These are phyloP conservation scores for Dicerorhinus sumatrensis DNA, from an alignment of 2,113 vertebrate genomes.

Conservation along the genomic window DNA sequence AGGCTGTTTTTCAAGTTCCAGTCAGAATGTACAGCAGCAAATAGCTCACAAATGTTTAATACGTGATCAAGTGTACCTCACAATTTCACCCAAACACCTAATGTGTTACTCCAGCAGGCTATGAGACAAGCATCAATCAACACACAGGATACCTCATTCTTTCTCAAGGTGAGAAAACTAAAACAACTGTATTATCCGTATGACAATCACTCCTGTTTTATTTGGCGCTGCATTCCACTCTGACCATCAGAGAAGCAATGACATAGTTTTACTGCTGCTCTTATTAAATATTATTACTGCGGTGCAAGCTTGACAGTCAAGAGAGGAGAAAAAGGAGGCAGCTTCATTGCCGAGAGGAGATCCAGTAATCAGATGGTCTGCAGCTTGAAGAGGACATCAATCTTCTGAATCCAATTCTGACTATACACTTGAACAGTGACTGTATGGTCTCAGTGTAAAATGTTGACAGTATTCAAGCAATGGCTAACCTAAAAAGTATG, in stretches of 20 bases:
- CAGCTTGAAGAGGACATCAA: slow-evolving; percentile 66
- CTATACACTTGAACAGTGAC: background rate
- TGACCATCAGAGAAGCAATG: slow-evolving; percentile 73
- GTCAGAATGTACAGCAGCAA: slow-evolving; percentile 23
- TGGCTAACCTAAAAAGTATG: slow-evolving; percentile 22
- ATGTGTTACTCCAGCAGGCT: slow-evolving; percentile 45
- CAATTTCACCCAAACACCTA: slow-evolving; percentile 52
- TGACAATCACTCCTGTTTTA: slow-evolving; percentile 69
- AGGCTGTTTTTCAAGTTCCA: slow-evolving; percentile 58
- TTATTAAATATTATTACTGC: slow-evolving; percentile 81
- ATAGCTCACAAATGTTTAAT: slow-evolving; percentile 67
- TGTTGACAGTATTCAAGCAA: slow-evolving; percentile 23
- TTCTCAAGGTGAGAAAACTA: slow-evolving; percentile 79
- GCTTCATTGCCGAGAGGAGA: slow-evolving; percentile 80
- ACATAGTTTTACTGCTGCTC: slow-evolving; percentile 75
- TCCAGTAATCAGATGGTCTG: slow-evolving; percentile 76
- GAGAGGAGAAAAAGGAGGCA: slow-evolving; percentile 74
- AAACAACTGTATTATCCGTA: slow-evolving; percentile 72
- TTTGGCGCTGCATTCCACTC: slow-evolving; percentile 65
- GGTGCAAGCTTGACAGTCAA: slow-evolving; percentile 68
- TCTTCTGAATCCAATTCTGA: slow-evolving; percentile 76
- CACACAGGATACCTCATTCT: slow-evolving; percentile 27
- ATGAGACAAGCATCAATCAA: slow-evolving; percentile 62
- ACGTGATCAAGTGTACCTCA: slow-evolving; percentile 23
- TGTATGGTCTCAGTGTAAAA: slow-evolving; percentile 49